Conservation (phyloP, 2,113 vertebrate genomes). For the Sorex fumeus region DNA sequence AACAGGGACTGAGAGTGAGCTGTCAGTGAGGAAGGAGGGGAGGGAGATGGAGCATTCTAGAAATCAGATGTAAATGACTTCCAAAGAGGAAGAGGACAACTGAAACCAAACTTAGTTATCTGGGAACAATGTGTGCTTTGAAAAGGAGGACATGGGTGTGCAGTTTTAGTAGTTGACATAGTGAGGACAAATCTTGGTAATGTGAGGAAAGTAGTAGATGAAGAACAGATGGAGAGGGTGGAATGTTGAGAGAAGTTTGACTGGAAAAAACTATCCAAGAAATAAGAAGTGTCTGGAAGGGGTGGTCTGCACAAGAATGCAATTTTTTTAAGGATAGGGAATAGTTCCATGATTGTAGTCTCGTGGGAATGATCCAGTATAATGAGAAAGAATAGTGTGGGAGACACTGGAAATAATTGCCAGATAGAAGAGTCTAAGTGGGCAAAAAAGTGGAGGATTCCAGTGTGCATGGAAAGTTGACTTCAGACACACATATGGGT, state of each 20-base stretch:
- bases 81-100: not conserved
- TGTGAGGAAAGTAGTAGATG: not conserved
- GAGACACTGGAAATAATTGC: too few relatives aligned
- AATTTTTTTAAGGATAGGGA: not conserved
- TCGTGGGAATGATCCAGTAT: not conserved
- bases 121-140: not conserved
- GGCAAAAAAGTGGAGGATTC: not conserved
- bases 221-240: not conserved
- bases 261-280: not conserved
- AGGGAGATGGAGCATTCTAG: not conserved
- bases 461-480: not conserved
- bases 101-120: not conserved
- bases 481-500: not conserved
- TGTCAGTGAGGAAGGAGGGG: not conserved
- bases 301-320: not conserved
- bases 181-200: not conserved
- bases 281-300: not conserved
- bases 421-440: not conserved
- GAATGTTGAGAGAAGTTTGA: not conserved
- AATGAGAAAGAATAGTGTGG: not conserved
- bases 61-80: not conserved
- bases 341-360: not conserved
- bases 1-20: not conserved
- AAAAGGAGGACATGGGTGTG: not conserved
- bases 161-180: not conserved